Percentiles rank a stretch among this genome's conserved stretches.
These are phyloP conservation scores for Cyanoliseus patagonus DNA, from an alignment of 2,113 vertebrate species.

Conservation along the genomic window DNA sequence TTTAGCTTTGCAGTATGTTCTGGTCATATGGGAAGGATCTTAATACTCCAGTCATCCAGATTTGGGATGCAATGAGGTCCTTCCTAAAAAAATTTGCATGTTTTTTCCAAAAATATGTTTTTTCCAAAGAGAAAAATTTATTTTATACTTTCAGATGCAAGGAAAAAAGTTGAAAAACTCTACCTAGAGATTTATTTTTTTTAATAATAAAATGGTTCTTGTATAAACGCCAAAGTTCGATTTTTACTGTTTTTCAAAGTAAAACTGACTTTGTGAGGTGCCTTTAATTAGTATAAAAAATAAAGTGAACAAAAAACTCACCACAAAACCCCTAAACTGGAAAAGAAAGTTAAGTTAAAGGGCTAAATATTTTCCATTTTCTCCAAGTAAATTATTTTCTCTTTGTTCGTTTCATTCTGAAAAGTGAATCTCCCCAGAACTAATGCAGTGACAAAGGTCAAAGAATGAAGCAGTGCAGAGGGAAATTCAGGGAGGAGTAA, in stretches of 20 bases:
- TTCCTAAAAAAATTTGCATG: neutral
- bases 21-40: neutral
- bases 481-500: neutral
- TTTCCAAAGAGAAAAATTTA: neutral
- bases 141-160: neutral
- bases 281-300: neutral
- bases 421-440: slow-evolving; percentile 8
- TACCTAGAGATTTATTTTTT: neutral
- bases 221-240: neutral
- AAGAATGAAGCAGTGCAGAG: neutral
- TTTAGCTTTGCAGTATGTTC: neutral
- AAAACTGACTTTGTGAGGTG: neutral
- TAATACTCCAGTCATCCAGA: neutral
- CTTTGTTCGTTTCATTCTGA: neutral
- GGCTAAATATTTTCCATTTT: neutral
- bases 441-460: neutral
- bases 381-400: slow-evolving; percentile 17
- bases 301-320: neutral
- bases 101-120: neutral
- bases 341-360: neutral
- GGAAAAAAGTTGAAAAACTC: neutral
- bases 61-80: neutral
- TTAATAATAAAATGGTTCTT: neutral
- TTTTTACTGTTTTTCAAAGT: neutral
- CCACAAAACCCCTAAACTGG: neutral